Evolutionary conservation across 37 sponge, comb jelly and placozoan species (phyloP), one percentile per base, ranked within the genome.

Genomic region (Amphimedon queenslandica): DNA sequence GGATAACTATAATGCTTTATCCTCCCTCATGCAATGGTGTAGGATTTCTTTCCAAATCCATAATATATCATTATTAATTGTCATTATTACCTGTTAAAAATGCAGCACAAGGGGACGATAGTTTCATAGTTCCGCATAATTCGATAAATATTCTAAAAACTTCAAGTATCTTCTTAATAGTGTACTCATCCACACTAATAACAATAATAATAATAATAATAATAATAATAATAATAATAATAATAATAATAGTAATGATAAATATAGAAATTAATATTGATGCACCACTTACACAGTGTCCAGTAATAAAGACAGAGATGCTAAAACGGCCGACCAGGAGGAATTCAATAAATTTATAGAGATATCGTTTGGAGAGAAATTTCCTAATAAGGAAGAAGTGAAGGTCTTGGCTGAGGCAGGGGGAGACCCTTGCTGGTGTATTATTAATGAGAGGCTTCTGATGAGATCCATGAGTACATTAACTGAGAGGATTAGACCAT

Each of bases 241-340:
- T n/a, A n/a, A n/a, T n/a, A n/a, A n/a, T n/a, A n/a, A n/a, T n/a
- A n/a, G n/a, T n/a, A n/a, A n/a, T n/a, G 61, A 11, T 11, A 60
- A 6, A 60, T 13, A 60, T 13, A 60, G 21, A n/a, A n/a, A 60
- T 5, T 25, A 39, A 31, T 29, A 42, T 47, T 28, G 34, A 21
- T 55, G 34, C 10, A 66, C 38, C 28, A 34, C 81, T 36, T 60
- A 84, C 81, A 81, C 82, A n/a, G 92, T 72, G 55, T 95, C 92
- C 64, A 95, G 63, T 20, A 95, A 80, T 40, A 88, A 74, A 13
- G 96, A 75, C 37, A 95, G 80, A 18, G 96, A 88, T 24, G 92
- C 89, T 51, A 95, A 77, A 23, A 91, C 74, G 6, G 92, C 96
- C 42, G 87, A 84, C 96, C 96, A 95, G 4, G 86, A 87, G n/a